Evolutionary conservation across 2,113 vertebrate species (phyloP), one percentile per base, ranked within the genome.

Genomic region (Chitala chitala): DNA sequence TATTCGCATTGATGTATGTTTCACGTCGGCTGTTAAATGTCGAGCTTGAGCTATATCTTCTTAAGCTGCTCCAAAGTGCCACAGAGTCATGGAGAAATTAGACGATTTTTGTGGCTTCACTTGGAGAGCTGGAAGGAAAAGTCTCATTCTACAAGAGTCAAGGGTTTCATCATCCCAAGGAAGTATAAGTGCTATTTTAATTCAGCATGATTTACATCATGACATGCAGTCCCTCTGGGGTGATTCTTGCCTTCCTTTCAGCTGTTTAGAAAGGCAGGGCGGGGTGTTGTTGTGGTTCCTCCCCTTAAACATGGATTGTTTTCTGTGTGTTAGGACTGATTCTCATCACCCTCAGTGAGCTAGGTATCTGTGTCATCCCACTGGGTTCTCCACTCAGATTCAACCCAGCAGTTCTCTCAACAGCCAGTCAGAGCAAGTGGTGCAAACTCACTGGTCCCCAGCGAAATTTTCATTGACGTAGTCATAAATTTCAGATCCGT

Each of bases 1-100:
- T 55, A 63, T 42, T 46, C 51, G 26, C 61, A 33, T 20, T 55
- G 74, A 72, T 79, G 38, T 3, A 31, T 74, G 66, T 56, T 59
- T 77, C 48, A 31, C 70, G 38, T 71, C 76, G 78, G 73, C 63
- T 56, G 55, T 74, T 78, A 74, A 74, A 69, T 48, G 65, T 38
- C 75, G 63, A 68, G 71, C 77, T 75, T 69, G 68, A 40, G n/a
- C 17, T 56, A 3, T 42, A 44, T 75, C 65, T 15, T 69, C n/a
- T 66, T 31, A 40, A 75, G 75, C 44, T 54, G 51, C 64, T 76
- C 75, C 61, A n/a, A n/a, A n/a, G n/a, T n/a, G n/a, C n/a, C n/a
- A n/a, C n/a, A n/a, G n/a, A n/a, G n/a, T n/a, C n/a, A n/a, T n/a
- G n/a, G 46, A 48, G 64, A 76, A 76, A 73, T 79, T 56, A 79